Evolutionary conservation across 2,113 vertebrate genomes (phyloP).

Genomic region (Orcinus orca): DNA sequence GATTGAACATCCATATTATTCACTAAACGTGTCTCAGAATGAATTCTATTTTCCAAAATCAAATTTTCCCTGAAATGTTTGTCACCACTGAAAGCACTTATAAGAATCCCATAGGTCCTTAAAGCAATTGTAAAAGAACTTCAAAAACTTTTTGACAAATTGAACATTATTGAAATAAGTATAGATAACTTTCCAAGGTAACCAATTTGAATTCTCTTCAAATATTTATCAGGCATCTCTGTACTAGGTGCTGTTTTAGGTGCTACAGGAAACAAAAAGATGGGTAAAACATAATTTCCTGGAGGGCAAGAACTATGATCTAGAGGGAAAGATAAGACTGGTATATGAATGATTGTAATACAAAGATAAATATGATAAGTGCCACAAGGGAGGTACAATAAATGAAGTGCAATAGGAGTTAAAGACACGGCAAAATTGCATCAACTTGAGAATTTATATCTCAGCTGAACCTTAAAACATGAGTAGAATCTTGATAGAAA

Average conservation of each 20-base stretch:
- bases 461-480: constrained; percentile 12
- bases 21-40: not conserved
- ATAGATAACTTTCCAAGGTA: constrained; percentile 21
- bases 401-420: not conserved
- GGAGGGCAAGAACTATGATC: not conserved
- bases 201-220: constrained; percentile 46
- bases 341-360: not conserved
- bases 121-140: constrained; percentile 41
- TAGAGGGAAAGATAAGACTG: constrained; percentile 8
- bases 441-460: not conserved
- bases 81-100: constrained; percentile 33
- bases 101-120: not conserved
- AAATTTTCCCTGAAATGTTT: constrained; percentile 33
- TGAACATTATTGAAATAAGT: constrained; percentile 41
- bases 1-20: constrained; percentile 40
- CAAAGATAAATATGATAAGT: constrained; percentile 36
- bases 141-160: constrained; percentile 44
- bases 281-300: constrained; percentile 40
- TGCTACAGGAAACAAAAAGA: constrained; percentile 3
- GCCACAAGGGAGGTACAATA: not conserved
- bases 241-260: not conserved
- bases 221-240: constrained; percentile 21
- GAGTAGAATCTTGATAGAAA: not conserved
- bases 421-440: constrained; percentile 21
- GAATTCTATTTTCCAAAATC: constrained; percentile 48